phyloP scores from a whole-genome alignment of 2,888 invertebrate species.

The Nineta flava region DNA sequence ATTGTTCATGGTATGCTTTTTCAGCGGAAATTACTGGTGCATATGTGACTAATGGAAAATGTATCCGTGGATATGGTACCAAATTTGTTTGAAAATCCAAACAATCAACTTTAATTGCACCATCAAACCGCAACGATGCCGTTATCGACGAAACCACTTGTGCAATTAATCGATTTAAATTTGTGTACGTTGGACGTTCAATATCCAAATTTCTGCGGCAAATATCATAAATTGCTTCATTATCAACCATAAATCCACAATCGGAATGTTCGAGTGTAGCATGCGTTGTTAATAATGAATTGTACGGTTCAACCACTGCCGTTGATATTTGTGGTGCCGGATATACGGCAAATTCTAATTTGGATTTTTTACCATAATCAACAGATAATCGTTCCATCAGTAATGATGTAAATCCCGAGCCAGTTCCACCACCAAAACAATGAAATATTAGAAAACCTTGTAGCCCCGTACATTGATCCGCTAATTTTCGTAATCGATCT shows the following conservation, averaged over 20 bases:
- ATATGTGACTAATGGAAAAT: constrained; percentile 37
- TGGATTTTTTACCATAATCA: constrained; percentile 50
- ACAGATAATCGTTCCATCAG: constrained; percentile 47
- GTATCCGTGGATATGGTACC: constrained; percentile 41
- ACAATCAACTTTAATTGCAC: constrained; percentile 39
- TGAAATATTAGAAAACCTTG: constrained; percentile 47
- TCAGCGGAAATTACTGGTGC: constrained; percentile 38
- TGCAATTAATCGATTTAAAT: constrained; percentile 42
- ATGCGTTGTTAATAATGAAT: constrained; percentile 44
- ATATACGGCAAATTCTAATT: constrained; percentile 48
- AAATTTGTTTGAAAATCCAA: constrained; percentile 39
- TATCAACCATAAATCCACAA: constrained; percentile 43
- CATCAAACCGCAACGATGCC: constrained; percentile 39
- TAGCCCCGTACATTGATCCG: constrained; percentile 38
- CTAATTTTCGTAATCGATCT: constrained; percentile 35
- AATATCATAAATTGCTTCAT: constrained; percentile 36
- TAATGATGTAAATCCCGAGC: constrained; percentile 46
- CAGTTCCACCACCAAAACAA: constrained; percentile 42
- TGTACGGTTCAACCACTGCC: constrained; percentile 35
- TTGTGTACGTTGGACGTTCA: constrained; percentile 41
- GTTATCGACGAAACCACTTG: constrained; percentile 37
- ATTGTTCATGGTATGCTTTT: constrained; percentile 38
- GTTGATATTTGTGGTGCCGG: constrained; percentile 41
- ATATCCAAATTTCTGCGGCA: constrained; percentile 41
- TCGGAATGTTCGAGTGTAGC: constrained; percentile 46